Conservation (phyloP, 2,797 vertebrate genomes). For the Sparus aurata region DNA sequence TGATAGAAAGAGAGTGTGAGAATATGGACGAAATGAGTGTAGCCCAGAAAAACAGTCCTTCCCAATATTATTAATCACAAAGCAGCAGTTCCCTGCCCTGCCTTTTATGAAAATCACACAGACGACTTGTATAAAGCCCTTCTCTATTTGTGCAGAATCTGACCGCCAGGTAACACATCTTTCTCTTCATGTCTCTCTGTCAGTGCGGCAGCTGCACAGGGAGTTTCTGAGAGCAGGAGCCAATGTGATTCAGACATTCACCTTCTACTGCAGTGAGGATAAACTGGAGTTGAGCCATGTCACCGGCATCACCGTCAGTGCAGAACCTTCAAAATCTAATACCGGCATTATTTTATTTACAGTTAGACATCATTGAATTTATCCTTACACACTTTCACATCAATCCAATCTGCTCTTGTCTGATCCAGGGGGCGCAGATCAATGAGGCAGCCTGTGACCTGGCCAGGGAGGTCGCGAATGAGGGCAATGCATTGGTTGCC, state of each 20-base stretch:
- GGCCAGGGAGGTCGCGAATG: conserved; percentile 90
- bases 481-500: conserved; percentile 91
- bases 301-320: conserved; percentile 77
- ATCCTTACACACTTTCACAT: neutral
- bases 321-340: neutral
- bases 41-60: too few species aligned
- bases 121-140: neutral
- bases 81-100: neutral
- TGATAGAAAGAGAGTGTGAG: too few species aligned
- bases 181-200: neutral
- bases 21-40: too few species aligned
- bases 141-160: too few species aligned
- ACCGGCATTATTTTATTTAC: conserved; percentile 66
- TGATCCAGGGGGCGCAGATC: conserved; percentile 87
- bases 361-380: neutral
- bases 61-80: too few species aligned
- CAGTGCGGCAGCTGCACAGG: conserved; percentile 93
- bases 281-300: conserved; percentile 93
- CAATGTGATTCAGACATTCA: conserved; percentile 93
- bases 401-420: neutral
- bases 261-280: conserved; percentile 94
- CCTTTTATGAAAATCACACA: neutral
- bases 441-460: conserved; percentile 94
- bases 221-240: conserved; percentile 94
- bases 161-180: neutral